Evolutionary conservation across 1,140 invertebrate genomes (phyloP).

Genomic region (Magallana ariakensis): DNA sequence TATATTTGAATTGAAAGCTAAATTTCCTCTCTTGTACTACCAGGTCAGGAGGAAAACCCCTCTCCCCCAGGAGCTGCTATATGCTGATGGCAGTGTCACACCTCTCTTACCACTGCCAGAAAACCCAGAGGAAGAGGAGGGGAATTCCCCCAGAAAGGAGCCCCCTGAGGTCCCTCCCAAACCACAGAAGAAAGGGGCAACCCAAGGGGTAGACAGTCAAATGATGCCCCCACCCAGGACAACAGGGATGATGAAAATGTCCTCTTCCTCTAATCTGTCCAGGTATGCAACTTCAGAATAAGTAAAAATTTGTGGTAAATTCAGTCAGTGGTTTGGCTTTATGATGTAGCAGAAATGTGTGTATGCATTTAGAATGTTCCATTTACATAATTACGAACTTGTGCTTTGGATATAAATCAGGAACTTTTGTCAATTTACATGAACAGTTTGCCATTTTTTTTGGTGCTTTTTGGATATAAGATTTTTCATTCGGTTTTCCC

Average conservation of each 20-base stretch:
- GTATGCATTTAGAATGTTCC: too few relatives aligned
- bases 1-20: too few relatives aligned
- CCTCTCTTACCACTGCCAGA: slow-evolving; percentile 60
- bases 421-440: too few relatives aligned
- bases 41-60: slow-evolving; percentile 85
- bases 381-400: too few relatives aligned
- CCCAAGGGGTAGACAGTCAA: slow-evolving; percentile 41
- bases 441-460: too few relatives aligned
- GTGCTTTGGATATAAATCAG: too few relatives aligned
- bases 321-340: too few relatives aligned
- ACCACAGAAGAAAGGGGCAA: slow-evolving; percentile 30
- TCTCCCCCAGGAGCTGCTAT: slow-evolving; percentile 85
- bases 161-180: slow-evolving; percentile 13
- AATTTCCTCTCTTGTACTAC: neutral
- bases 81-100: slow-evolving; percentile 76
- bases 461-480: too few relatives aligned
- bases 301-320: too few relatives aligned
- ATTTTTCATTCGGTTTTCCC: too few relatives aligned
- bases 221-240: slow-evolving; percentile 71
- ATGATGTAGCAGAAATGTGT: too few relatives aligned
- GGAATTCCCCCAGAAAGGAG: neutral
- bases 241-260: slow-evolving; percentile 36
- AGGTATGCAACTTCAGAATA: slow-evolving; percentile 33
- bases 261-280: slow-evolving; percentile 48
- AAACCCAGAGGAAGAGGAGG: slow-evolving; percentile 64